Evolutionary conservation across 2,113 vertebrate species (phyloP).

Genomic region (Pelvicachromis taeniatus): DNA sequence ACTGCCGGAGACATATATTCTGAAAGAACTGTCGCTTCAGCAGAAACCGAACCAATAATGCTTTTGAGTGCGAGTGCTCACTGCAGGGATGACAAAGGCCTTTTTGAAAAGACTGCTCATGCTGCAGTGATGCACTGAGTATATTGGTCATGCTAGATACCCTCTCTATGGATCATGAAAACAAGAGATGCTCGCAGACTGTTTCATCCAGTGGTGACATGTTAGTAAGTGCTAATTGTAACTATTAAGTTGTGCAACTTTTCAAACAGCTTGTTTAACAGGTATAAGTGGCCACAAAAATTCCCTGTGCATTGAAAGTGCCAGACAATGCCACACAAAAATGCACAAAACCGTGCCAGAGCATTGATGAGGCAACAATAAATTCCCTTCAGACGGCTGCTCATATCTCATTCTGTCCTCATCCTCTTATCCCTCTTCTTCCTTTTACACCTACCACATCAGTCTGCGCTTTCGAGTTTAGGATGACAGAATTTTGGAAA

Average conservation of each 20-base stretch:
- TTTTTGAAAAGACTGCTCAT: not conserved
- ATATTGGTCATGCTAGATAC: not conserved
- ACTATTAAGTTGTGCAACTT: not conserved
- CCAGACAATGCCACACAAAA: not conserved
- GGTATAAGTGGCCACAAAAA: not conserved
- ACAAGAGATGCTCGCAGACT: not conserved
- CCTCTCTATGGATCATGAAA: not conserved
- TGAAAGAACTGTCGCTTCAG: not conserved
- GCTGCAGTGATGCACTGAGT: not conserved
- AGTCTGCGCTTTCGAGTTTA: slow-evolving; percentile 5
- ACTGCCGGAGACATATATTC: not conserved
- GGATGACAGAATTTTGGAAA: slow-evolving; percentile 37
- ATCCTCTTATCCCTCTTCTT: slow-evolving; percentile 25
- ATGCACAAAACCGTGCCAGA: not conserved
- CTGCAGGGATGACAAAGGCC: not conserved
- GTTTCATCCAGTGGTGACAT: not conserved
- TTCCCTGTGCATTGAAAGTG: not conserved
- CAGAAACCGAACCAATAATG: slow-evolving; percentile 8
- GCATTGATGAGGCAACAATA: not conserved
- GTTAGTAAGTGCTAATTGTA: not conserved
- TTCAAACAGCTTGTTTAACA: not conserved
- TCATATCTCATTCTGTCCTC: slow-evolving; percentile 7
- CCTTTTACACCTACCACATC: slow-evolving; percentile 1
- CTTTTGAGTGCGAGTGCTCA: not conserved
- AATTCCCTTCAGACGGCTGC: not conserved